Percentiles rank a stretch among this genome's conserved stretches.
Evolutionary conservation across 2,113 vertebrate genomes (phyloP).

Genomic region (Vidua chalybeata): DNA sequence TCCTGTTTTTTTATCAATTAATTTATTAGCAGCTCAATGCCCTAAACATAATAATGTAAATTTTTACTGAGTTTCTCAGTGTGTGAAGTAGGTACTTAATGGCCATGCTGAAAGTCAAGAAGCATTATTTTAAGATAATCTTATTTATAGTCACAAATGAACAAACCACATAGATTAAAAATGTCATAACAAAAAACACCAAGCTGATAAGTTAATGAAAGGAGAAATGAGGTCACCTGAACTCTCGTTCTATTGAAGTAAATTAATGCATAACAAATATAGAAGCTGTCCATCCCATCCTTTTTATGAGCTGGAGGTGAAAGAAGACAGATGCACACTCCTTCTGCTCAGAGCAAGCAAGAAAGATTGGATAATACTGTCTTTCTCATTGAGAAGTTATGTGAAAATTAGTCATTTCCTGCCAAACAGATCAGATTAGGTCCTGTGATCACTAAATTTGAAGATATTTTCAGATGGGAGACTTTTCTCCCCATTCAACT

Average conservation of each 20-base stretch:
- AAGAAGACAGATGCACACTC: not conserved
- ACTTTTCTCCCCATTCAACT: not conserved
- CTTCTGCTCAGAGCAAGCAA: not conserved
- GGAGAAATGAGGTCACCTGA: not conserved
- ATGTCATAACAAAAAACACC: not conserved
- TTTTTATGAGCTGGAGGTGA: not conserved
- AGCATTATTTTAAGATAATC: not conserved
- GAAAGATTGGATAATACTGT: not conserved
- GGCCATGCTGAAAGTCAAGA: not conserved
- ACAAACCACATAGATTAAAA: not conserved
- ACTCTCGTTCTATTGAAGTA: not conserved
- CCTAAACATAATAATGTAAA: not conserved
- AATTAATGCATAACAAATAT: not conserved
- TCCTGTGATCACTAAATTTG: not conserved
- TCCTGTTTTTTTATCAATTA: not conserved
- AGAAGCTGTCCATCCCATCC: not conserved
- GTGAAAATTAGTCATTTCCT: not conserved
- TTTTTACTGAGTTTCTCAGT: not conserved
- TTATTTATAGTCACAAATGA: not conserved
- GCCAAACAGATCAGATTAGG: not conserved
- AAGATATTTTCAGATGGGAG: not conserved
- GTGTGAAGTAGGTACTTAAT: not conserved
- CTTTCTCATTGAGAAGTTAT: not conserved
- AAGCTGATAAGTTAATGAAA: not conserved
- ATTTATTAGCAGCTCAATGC: not conserved